Base-by-base conservation (phyloP, 1,140 invertebrate genomes). In the Lepidostoma basale region DNA sequence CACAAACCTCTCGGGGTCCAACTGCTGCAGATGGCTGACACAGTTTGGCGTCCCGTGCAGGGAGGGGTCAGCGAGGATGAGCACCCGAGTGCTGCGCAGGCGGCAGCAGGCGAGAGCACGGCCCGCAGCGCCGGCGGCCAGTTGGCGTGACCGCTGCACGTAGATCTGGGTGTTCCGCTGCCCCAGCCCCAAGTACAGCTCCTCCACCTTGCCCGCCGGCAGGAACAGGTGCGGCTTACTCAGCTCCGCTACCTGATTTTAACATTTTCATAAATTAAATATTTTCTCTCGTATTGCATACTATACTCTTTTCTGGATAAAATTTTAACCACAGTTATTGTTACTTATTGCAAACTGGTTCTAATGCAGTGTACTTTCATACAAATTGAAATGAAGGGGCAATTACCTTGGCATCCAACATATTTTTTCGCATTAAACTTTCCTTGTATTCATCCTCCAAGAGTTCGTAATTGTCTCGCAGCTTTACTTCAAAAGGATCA, bases 401-500 rank as follows among this genome's bases (percentile, higher is more conserved):
- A 49, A 14, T 72, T 74, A 98, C 92, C 82, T 96, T 96, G 3
- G 91, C 87, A 75, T 98, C 95, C 12, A 99, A 81, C 82, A 98
- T 92, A 60, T 92, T 88, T 66, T 91, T 87, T n/a, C 98, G 82
- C 77, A 98, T 97, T 69, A 96, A 85, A 76, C 93, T 96, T 77
- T 99, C 97, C 74, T 94, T 91, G 74, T 96, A 97, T 79, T 99
- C 98, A 77, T 99, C 97, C 76, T 96, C 95, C 18, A 98, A 76
- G 0, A 99, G 82, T 76, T 98, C 96, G 78, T 96, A 98, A 79
- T 98, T 99, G 74, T 98, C 95, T 1, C 96, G 86, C 2, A 99
- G 82, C 76, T 94, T 95, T 0, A 98, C 95, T 84, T 99, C 97
- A 78, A 99, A 99, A 1, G 96, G 96, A 88, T 99, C 97, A 79